Base-by-base conservation (phyloP, 2,888 invertebrate species). In the Glomeris marginata region DNA sequence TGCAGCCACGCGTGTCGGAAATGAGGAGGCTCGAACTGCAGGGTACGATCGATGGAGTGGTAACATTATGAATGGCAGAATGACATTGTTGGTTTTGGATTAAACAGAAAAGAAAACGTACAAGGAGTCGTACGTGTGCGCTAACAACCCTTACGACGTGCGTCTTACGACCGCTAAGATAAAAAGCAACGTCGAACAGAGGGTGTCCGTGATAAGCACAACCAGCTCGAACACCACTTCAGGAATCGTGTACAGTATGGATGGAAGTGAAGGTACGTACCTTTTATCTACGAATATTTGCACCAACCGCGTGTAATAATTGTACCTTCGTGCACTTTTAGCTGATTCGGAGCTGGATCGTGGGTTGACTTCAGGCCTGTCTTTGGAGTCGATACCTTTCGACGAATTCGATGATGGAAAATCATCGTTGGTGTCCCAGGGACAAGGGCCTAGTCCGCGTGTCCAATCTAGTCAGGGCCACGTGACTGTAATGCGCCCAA, bases 221-320 rank as follows among this genome's bases (percentile, higher is more conserved):
- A 86, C 90, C 40, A 91, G 91, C 61, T 92, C 91, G n/a, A 92
- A 91, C 64, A 94, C 92, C 38, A 94, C 94, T 21, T 92, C 91
- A 33, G 94, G 94, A 52, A 91, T 94, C 59, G 91, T 92, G 42
- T 90, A 91, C 66, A 90, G 88, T 49, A 84, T 91, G 70, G 92
- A 92, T 64, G 92, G 91, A 68, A 77, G 88, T 62, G 73, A 74
- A 64, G 66, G 64, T 63, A 28, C 28, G 28, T 8, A 28, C 28
- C 8, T 3, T 28, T 3, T 28, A 5, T 8, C 4, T 28, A 28
- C 28, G 28, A 28, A 8, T 28, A 28, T 28, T 28, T 28, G 28
- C 3, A 28, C 3, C 28, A 8, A 5, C 28, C 4, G 8, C 28
- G 8, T 28, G 28, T 28, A 5, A 8, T 28, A 3, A 5, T 28